These are phyloP conservation scores for Eilema sororculum DNA, from an alignment of 2,888 invertebrate species.

Conservation along the genomic window DNA sequence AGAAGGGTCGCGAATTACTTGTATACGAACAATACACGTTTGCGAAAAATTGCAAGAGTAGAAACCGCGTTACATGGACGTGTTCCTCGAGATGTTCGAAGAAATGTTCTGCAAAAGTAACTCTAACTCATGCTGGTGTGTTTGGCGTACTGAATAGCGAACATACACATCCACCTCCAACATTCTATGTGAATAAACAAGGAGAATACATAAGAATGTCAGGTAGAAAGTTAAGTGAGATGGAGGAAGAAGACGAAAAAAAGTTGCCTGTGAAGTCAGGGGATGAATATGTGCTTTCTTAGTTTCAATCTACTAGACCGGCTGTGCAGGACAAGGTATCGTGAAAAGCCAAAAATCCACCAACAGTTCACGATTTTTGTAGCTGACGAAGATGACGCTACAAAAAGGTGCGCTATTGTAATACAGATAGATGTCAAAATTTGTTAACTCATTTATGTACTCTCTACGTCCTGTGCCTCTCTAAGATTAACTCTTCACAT, in stretches of 20 bases:
- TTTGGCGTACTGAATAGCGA: conserved; percentile 60
- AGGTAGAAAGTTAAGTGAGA: conserved; percentile 37
- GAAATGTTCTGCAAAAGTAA: conserved; percentile 71
- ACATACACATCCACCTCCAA: conserved; percentile 73
- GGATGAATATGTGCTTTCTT: not conserved
- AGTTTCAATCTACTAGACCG: too few species aligned
- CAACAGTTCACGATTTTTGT: too few species aligned
- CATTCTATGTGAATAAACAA: conserved; percentile 67
- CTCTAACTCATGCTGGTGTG: conserved; percentile 60
- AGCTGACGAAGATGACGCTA: too few species aligned
- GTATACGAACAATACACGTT: conserved; percentile 74
- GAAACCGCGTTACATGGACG: conserved; percentile 65
- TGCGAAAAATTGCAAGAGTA: conserved; percentile 69
- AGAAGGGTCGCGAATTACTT: conserved; percentile 70
- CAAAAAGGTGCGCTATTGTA: too few species aligned
- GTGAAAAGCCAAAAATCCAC: too few species aligned
- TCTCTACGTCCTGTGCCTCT: too few species aligned
- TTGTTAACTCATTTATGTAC: too few species aligned
- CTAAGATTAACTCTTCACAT: too few species aligned
- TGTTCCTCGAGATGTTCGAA: conserved; percentile 77
- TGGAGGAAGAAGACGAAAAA: conserved; percentile 9
- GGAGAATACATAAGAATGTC: conserved; percentile 69
- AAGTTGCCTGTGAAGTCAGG: not conserved
- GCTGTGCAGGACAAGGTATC: too few species aligned
- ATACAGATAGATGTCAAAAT: too few species aligned